Base-by-base conservation (phyloP, 1,140 invertebrate genomes). In the Drosophila cardini region DNA sequence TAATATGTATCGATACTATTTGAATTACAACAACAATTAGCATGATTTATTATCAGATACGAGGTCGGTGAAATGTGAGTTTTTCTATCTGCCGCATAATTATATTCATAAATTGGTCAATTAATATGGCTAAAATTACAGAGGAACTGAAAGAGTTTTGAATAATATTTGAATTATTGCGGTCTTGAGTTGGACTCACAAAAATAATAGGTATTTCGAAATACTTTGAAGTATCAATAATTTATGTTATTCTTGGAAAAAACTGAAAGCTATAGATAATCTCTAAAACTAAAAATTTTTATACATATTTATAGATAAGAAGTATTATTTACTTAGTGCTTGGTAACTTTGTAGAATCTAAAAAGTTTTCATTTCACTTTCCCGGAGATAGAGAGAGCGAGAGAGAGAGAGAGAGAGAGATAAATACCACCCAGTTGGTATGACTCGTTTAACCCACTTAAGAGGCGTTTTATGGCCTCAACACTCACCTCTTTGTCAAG, bases 1-100 rank as follows among this genome's bases (percentile, higher is more conserved):
- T 86, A 87, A 86, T 86, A 86, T 86, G 83, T 86, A 86, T 86
- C 83, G 76, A 76, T 87, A 55, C 78, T 72, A 83, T 87, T 87
- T 87, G 79, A 86, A 73, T 86, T 83, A 89, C 83, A 86, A 79
- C 79, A 77, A 87, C 80, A 86, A 86, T 86, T 86, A 89, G 72
- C 76, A 60, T 83, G 79, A 86, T 86, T 80, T 83, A 86, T 79
- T 48, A 70, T 69, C 30, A 68, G 83, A 89, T 89, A 83, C 32
- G 57, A 69, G 68, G 79, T 55, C 69, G 80, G 72, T 77, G 53
- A 83, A 83, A 73, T 87, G 64, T 9, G 15, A 71, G 60, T 83
- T 48, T 48, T 81, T 48, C 55, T 50, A 26, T 70, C 11, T 64
- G 45, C n/a, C 15, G 56, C 63, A 69, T 65, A 70, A 72, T 73